A percentile compares a stretch with the other conserved stretches of the same genome.
phyloP scores from a whole-genome alignment of 2,888 invertebrate genomes.

The Thymelicus lineola region DNA sequence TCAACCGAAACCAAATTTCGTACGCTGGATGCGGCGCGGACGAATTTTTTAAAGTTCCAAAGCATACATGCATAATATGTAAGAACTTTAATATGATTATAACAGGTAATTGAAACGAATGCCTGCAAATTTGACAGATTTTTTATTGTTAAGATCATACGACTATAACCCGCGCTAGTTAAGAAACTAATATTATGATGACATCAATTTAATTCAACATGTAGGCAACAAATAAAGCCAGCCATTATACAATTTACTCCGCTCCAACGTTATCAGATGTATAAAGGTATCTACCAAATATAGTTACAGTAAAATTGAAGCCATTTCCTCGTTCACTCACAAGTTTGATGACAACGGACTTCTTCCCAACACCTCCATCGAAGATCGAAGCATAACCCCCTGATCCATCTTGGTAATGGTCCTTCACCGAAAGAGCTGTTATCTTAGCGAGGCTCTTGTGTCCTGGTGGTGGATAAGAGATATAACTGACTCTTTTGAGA shows the following conservation, averaged over 20 bases:
- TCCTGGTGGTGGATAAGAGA: constrained; percentile 71
- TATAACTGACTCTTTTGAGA: constrained; percentile 59
- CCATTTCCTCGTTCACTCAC: constrained; percentile 71
- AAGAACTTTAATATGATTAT: too few species aligned
- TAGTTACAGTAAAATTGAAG: constrained; percentile 73
- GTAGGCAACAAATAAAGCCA: constrained; percentile 3
- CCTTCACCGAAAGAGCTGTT: constrained; percentile 67
- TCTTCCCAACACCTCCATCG: constrained; percentile 73
- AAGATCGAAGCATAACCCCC: constrained; percentile 72
- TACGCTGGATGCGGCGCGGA: too few species aligned
- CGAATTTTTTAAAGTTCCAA: too few species aligned
- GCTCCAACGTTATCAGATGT: not conserved
- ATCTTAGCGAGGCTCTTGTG: constrained; percentile 68
- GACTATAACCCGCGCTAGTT: too few species aligned
- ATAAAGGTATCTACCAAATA: constrained; percentile 65
- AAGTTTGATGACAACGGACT: constrained; percentile 71
- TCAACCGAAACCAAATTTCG: too few species aligned
- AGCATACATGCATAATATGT: too few species aligned
- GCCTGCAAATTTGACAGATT: too few species aligned
- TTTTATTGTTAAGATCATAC: too few species aligned
- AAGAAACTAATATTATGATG: not conserved
- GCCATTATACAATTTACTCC: constrained; percentile 35
- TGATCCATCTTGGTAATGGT: constrained; percentile 62
- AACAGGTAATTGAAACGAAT: too few species aligned
- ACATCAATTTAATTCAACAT: constrained; percentile 37